Evolutionary conservation across 2,797 vertebrate genomes (phyloP), one percentile per base, ranked within the genome.

Genomic region (Cirrhinus mrigala): DNA sequence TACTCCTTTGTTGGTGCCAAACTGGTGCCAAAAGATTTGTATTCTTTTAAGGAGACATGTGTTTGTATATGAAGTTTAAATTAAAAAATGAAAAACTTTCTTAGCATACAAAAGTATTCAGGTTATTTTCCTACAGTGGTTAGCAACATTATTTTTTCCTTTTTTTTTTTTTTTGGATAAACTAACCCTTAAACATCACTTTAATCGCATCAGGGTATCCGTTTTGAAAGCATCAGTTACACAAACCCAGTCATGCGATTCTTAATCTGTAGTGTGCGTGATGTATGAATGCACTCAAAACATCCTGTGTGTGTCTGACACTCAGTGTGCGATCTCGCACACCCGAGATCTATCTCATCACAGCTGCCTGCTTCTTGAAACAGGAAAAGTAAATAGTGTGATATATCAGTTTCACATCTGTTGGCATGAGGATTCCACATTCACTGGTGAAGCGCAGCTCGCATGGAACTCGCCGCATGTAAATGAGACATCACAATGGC

Each of bases 401-500:
- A 85, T 79, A 46, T 75, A 74, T 88, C 69, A 52, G 69, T 40
- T 75, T 80, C 81, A 60, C 75, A 60, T 40, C 80, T 40, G 76
- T 44, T 56, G 69, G 80, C 71, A 74, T 33, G 12, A 79, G 76
- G 76, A 74, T 75, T 83, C 37, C 29, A 33, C 44, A 20, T 69
- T 84, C 82, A 80, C 82, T 11, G 64, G 60, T 20, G 52, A 84
- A 50, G 76, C 62, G 22, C 74, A 58, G 66, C 81, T 82, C 40
- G 48, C 20, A 20, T 71, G 50, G 29, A 86, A 48, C 79, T 85
- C 60, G 15, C n/a, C 11, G 69, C 80, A 80, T 86, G 79, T 73
- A 85, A 79, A 88, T 76, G 80, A 88, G 87, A 88, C 84, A 83
- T 86, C 80, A 85, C 68, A 79, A 83, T 66, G 48, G 62, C 20